Conservation (phyloP, 2,888 invertebrate genomes). For the Lobophora halterata region DNA sequence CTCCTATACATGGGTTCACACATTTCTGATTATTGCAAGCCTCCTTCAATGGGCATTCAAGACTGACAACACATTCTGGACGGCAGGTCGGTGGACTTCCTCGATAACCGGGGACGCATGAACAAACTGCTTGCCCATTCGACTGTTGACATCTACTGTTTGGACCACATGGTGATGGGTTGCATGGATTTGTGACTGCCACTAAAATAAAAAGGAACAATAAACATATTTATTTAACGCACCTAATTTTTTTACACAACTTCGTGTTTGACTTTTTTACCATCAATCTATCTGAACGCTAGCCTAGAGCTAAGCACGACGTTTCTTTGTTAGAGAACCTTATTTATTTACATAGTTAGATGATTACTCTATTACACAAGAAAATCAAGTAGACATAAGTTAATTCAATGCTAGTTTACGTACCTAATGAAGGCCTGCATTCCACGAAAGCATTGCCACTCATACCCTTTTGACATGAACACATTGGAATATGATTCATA, state of each 20-base stretch:
- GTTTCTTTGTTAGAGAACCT: too few species aligned
- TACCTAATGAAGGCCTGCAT: conserved; percentile 79
- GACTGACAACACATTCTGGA: conserved; percentile 88
- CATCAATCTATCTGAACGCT: too few species aligned
- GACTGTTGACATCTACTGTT: conserved; percentile 87
- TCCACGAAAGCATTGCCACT: conserved; percentile 85
- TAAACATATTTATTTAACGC: background rate
- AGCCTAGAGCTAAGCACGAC: too few species aligned
- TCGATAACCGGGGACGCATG: conserved; percentile 85
- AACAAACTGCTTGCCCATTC: conserved; percentile 86
- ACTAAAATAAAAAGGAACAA: conserved; percentile 44
- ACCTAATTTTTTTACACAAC: too few species aligned
- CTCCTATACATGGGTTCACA: conserved; percentile 87
- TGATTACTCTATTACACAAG: too few species aligned
- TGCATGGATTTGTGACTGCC: conserved; percentile 81
- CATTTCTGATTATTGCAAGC: conserved; percentile 89
- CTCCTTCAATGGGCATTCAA: conserved; percentile 85
- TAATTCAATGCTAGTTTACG: too few species aligned
- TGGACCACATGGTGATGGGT: conserved; percentile 89
- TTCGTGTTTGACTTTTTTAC: too few species aligned
- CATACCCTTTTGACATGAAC: conserved; percentile 84
- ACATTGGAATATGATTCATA: conserved; percentile 86
- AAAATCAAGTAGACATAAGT: too few species aligned
- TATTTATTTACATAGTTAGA: too few species aligned
- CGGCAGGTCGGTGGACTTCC: conserved; percentile 89